phyloP scores from a whole-genome alignment of 2,797 vertebrate genomes.

The Gadopsis bispinosus region DNA sequence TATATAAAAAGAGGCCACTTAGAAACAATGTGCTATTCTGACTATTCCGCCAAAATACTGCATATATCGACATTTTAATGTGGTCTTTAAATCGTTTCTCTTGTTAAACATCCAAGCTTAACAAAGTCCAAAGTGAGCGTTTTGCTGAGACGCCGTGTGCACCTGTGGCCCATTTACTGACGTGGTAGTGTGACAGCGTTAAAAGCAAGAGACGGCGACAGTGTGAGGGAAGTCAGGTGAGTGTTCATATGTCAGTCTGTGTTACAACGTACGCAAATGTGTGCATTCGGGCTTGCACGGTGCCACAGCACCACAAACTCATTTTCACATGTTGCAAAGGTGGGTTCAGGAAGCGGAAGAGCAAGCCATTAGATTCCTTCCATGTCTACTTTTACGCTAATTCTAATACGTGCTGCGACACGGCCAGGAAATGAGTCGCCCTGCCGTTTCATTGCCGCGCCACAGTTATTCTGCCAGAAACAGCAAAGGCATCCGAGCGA shows the following conservation, averaged over 20 bases:
- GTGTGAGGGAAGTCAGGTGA: not conserved
- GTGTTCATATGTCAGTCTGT: not conserved
- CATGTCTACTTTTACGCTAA: slow-evolving; percentile 48
- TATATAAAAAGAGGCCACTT: not conserved
- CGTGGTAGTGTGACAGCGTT: not conserved
- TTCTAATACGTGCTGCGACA: slow-evolving; percentile 37
- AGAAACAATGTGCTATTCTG: not conserved
- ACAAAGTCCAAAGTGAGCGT: not conserved
- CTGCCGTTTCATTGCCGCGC: slow-evolving; percentile 51
- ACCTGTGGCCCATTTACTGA: slow-evolving; percentile 3
- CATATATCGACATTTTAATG: not conserved
- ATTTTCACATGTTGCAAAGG: slow-evolving; percentile 34
- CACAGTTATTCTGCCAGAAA: slow-evolving; percentile 55
- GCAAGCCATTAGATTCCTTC: slow-evolving; percentile 50
- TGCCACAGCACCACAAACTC: slow-evolving; percentile 3
- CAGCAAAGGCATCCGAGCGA: slow-evolving; percentile 40
- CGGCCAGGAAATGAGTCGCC: slow-evolving; percentile 64
- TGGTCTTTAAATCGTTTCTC: not conserved
- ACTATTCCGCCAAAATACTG: not conserved
- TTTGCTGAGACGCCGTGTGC: not conserved
- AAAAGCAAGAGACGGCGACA: slow-evolving; percentile 6
- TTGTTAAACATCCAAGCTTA: not conserved
- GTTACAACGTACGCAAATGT: slow-evolving; percentile 17
- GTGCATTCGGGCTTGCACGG: slow-evolving; percentile 10
- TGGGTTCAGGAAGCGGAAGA: slow-evolving; percentile 33